Conservation (phyloP, 2,888 invertebrate species). For the Teleogryllus oceanicus region DNA sequence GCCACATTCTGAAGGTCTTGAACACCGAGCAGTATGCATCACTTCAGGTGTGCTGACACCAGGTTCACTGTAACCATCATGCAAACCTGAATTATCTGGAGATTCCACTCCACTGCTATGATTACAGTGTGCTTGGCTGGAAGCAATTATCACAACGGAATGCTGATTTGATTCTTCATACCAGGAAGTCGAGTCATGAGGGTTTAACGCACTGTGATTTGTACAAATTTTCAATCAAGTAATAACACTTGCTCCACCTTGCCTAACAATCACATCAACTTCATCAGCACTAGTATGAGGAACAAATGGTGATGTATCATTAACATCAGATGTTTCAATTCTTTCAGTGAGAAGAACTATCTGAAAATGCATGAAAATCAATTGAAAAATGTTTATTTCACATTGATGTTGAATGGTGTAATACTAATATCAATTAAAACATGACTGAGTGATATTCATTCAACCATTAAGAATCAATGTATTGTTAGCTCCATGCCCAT, state of each 20-base stretch:
- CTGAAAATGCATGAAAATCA: slow-evolving; percentile 21
- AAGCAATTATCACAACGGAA: slow-evolving; percentile 27
- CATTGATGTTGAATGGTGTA: not conserved
- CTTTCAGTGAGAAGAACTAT: slow-evolving; percentile 18
- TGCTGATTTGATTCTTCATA: slow-evolving; percentile 22
- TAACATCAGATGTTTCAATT: not conserved
- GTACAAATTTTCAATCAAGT: slow-evolving; percentile 30
- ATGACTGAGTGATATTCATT: too few species aligned
- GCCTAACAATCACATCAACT: slow-evolving; percentile 29
- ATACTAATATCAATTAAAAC: not conserved
- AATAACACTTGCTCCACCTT: slow-evolving; percentile 26
- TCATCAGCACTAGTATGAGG: slow-evolving; percentile 24
- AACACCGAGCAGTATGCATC: not conserved
- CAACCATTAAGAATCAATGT: too few species aligned
- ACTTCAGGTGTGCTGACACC: slow-evolving; percentile 21
- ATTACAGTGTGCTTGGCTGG: slow-evolving; percentile 19
- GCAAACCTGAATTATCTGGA: slow-evolving; percentile 12
- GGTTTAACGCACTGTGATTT: slow-evolving; percentile 25
- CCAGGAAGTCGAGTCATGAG: not conserved
- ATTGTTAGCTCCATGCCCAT: too few species aligned
- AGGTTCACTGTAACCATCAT: not conserved
- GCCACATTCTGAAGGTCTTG: slow-evolving; percentile 20
- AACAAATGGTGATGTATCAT: slow-evolving; percentile 24
- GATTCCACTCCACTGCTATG: not conserved
- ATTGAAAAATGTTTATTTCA: not conserved